Evolutionary conservation across 2,888 invertebrate genomes (phyloP).

Genomic region (Leptarthrus brevirostris): DNA sequence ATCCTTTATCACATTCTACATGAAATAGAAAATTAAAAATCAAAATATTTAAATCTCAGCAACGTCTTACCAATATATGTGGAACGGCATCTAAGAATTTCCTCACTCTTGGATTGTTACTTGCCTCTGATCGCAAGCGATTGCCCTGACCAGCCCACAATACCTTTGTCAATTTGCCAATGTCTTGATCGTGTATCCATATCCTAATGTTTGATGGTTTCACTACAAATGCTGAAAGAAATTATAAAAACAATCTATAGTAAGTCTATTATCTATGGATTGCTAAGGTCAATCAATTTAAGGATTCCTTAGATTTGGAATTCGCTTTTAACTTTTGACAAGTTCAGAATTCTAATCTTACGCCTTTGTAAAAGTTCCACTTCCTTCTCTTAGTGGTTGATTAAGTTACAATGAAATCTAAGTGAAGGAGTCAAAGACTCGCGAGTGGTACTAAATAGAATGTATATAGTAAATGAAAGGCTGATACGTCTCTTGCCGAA

Average conservation of each 20-base stretch:
- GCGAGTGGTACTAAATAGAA: too few species aligned
- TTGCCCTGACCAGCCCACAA: slow-evolving; percentile 92
- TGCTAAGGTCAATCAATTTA: slow-evolving; percentile 4
- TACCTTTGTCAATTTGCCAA: slow-evolving; percentile 86
- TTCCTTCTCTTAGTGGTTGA: too few species aligned
- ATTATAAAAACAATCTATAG: too few species aligned
- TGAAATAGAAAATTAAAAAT: slow-evolving; percentile 51
- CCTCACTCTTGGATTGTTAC: slow-evolving; percentile 84
- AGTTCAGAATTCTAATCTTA: neutral
- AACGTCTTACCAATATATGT: slow-evolving; percentile 80
- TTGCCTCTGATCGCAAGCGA: slow-evolving; percentile 83
- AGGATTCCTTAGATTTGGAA: neutral
- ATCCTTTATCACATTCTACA: slow-evolving; percentile 83
- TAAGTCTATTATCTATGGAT: too few species aligned
- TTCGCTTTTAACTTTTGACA: neutral
- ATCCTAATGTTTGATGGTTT: slow-evolving; percentile 91
- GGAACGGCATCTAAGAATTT: slow-evolving; percentile 94
- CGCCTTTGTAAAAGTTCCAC: neutral
- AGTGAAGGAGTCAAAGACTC: too few species aligned
- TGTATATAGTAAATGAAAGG: too few species aligned
- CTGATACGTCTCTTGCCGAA: too few species aligned
- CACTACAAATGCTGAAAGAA: slow-evolving; percentile 73
- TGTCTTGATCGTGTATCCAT: slow-evolving; percentile 94
- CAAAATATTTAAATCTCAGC: neutral
- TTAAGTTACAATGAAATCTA: too few species aligned